phyloP scores from a whole-genome alignment of 2,113 vertebrate genomes.

The Elephantulus edwardii region DNA sequence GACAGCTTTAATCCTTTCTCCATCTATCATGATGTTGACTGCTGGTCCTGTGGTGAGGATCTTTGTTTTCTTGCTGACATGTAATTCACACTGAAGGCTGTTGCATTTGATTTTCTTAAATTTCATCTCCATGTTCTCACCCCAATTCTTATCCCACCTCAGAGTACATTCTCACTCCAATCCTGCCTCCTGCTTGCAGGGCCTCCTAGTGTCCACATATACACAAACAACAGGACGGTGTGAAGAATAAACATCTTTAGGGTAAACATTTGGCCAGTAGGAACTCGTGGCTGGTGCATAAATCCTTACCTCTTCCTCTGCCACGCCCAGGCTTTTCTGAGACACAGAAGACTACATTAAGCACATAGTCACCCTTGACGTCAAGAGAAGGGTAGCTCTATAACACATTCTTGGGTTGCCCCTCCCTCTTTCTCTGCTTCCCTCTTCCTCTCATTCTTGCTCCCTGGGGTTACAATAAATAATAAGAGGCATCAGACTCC shows the following conservation, averaged over 20 bases:
- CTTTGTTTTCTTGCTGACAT: no score
- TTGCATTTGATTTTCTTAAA: no score
- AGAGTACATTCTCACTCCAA: not conserved
- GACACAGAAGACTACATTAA: not conserved
- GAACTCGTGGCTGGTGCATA: not conserved
- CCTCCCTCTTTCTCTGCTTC: not conserved
- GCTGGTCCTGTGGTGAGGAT: no score
- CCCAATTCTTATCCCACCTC: not conserved
- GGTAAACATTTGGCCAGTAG: not conserved
- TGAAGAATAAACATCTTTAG: not conserved
- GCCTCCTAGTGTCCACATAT: not conserved
- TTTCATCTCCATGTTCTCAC: not conserved
- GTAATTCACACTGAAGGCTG: no score
- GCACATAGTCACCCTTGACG: not conserved
- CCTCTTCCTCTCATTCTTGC: not conserved
- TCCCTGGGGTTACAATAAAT: no score
- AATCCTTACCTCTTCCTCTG: not conserved
- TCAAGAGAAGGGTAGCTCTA: not conserved
- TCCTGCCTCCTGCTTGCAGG: not conserved
- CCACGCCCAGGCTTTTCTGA: not conserved
- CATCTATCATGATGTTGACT: no score
- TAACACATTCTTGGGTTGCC: not conserved
- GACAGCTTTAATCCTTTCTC: no score
- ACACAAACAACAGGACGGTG: not conserved
- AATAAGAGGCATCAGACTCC: not conserved